Percentiles rank a stretch among this genome's conserved stretches.
phyloP scores from a whole-genome alignment of 1,140 invertebrate species.

The Pissodes strobi region DNA sequence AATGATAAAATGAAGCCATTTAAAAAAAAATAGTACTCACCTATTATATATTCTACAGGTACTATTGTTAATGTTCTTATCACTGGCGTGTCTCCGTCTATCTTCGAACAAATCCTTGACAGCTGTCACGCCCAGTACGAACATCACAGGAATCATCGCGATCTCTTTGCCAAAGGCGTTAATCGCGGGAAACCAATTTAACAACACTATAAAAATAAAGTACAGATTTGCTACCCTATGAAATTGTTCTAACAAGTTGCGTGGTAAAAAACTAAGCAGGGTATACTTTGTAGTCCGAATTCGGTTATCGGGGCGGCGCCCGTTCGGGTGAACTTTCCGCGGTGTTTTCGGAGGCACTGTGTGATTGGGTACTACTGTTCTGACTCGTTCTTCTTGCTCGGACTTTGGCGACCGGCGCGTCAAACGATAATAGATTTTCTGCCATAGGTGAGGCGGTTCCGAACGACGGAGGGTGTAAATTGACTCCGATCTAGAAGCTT shows the following conservation, averaged over 20 bases:
- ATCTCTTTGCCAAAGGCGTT: slow-evolving; percentile 97
- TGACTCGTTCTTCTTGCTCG: slow-evolving; percentile 69
- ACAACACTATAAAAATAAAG: slow-evolving; percentile 94
- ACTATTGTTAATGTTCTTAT: slow-evolving; percentile 92
- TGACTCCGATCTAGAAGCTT: slow-evolving; percentile 77
- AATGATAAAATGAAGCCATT: not conserved
- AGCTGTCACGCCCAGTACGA: slow-evolving; percentile 95
- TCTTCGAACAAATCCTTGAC: slow-evolving; percentile 98
- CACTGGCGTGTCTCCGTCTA: slow-evolving; percentile 82
- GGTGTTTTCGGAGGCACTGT: slow-evolving; percentile 77
- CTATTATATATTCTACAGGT: slow-evolving; percentile 88
- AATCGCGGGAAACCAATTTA: slow-evolving; percentile 93
- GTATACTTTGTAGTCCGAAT: slow-evolving; percentile 97
- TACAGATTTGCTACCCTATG: slow-evolving; percentile 97
- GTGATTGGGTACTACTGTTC: slow-evolving; percentile 82
- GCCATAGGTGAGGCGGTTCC: slow-evolving; percentile 70
- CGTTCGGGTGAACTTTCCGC: slow-evolving; percentile 82
- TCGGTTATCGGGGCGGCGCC: slow-evolving; percentile 76
- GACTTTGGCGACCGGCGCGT: slow-evolving; percentile 57
- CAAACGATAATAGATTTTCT: slow-evolving; percentile 65
- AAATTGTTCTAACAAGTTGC: slow-evolving; percentile 97
- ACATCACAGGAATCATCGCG: slow-evolving; percentile 91
- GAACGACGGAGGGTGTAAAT: slow-evolving; percentile 83
- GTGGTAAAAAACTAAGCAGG: slow-evolving; percentile 89
- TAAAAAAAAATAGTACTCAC: slow-evolving; percentile 63